Conservation (phyloP, 2,797 vertebrate species). For the Threskiornis aethiopicus region DNA sequence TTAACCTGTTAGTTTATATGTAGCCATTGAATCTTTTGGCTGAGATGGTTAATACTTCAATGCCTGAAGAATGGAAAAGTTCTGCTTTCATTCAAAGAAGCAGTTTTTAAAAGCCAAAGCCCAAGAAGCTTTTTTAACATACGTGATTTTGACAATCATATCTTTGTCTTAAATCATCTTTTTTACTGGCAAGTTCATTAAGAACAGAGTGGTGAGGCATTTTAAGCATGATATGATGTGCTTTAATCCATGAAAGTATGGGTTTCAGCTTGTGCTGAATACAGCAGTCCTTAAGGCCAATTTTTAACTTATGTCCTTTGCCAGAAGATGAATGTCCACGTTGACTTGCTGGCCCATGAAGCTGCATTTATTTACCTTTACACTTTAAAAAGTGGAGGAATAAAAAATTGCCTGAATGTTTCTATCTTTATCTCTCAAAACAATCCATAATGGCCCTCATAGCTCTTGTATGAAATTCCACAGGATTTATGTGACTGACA, state of each 20-base stretch:
- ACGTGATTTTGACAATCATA: not conserved
- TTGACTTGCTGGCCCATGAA: not conserved
- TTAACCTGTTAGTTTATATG: not conserved
- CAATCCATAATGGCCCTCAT: not conserved
- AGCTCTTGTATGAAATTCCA: not conserved
- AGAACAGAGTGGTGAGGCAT: not conserved
- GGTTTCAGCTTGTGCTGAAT: not conserved
- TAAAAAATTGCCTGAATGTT: not conserved
- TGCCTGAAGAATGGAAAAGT: not conserved
- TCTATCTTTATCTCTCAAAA: not conserved
- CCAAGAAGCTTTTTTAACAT: not conserved
- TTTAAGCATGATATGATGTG: not conserved
- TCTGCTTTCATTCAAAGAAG: not conserved
- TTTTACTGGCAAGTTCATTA: not conserved
- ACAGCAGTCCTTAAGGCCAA: not conserved
- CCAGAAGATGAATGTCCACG: not conserved
- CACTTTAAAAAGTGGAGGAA: not conserved
- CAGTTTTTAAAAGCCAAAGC: not conserved
- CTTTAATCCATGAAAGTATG: not conserved
- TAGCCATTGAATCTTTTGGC: not conserved
- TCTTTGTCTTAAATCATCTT: not conserved
- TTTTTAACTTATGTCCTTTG: not conserved
- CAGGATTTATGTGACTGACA: not conserved
- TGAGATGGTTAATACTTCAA: not conserved
- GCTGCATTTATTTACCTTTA: not conserved